Evolutionary conservation across 2,113 vertebrate genomes (phyloP).

Genomic region (Turnix velox): DNA sequence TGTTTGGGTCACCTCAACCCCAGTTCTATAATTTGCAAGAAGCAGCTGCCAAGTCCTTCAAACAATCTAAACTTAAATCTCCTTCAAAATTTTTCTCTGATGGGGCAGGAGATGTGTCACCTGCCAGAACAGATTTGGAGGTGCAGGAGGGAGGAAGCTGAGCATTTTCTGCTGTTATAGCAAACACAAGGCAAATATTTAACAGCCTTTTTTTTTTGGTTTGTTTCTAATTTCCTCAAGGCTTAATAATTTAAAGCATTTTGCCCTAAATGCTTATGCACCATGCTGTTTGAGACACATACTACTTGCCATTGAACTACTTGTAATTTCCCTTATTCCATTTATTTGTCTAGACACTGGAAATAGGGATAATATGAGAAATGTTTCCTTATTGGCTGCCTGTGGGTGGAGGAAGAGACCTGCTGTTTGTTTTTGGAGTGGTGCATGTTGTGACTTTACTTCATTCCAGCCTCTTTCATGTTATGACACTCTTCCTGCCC

Average conservation of each 20-base stretch:
- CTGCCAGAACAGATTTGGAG: background rate
- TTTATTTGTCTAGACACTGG: constrained; percentile 63
- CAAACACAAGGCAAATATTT: constrained; percentile 56
- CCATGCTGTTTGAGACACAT: background rate
- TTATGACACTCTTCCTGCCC: constrained; percentile 56
- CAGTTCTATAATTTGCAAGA: background rate
- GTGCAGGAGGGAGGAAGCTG: background rate
- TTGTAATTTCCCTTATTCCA: constrained; percentile 53
- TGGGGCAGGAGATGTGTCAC: background rate
- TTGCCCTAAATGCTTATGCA: background rate
- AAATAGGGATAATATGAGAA: constrained; percentile 63
- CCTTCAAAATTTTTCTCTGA: background rate
- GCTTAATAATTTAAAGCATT: background rate
- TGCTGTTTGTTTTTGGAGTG: constrained; percentile 64
- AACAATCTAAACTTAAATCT: background rate
- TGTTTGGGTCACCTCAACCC: background rate
- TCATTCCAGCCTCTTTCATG: constrained; percentile 62
- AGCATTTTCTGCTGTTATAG: constrained; percentile 32
- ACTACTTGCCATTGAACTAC: constrained; percentile 16
- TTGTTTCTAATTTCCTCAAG: too few species aligned
- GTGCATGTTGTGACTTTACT: constrained; percentile 66
- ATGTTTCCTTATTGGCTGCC: constrained; percentile 63
- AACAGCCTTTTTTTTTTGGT: too few species aligned
- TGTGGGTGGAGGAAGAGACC: constrained; percentile 54
- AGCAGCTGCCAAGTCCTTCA: background rate